Conservation (phyloP, 2,888 invertebrate genomes). For the Cerastis rubricosa region DNA sequence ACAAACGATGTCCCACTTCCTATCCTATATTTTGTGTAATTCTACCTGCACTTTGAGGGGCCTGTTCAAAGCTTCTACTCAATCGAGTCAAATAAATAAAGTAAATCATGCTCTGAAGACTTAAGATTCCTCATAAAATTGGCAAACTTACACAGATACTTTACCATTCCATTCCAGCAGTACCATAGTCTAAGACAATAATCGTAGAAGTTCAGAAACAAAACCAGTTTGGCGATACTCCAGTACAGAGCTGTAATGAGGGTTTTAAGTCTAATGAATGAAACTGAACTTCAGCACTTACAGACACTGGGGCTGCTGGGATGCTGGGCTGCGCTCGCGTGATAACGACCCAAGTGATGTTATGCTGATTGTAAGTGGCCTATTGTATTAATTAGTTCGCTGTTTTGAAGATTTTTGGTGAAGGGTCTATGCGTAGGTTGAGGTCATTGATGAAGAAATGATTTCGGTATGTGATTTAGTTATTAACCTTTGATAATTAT, state of each 20-base stretch:
- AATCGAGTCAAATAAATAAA: not conserved
- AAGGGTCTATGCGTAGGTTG: slow-evolving; percentile 19
- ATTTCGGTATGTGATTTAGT: not conserved
- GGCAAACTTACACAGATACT: not conserved
- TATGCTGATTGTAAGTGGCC: slow-evolving; percentile 64
- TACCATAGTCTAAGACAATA: slow-evolving; percentile 61
- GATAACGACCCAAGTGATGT: slow-evolving; percentile 66
- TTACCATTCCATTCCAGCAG: slow-evolving; percentile 43
- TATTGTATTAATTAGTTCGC: slow-evolving; percentile 66
- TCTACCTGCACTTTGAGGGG: not conserved
- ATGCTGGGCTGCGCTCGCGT: slow-evolving; percentile 63
- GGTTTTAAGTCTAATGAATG: slow-evolving; percentile 75
- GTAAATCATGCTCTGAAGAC: not conserved
- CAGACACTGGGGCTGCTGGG: slow-evolving; percentile 62
- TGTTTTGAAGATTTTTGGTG: slow-evolving; percentile 43
- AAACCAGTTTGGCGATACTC: slow-evolving; percentile 75
- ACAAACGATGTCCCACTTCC: not conserved
- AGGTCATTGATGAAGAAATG: not conserved
- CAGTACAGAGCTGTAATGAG: slow-evolving; percentile 73
- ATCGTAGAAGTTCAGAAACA: slow-evolving; percentile 71
- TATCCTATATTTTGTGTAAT: not conserved
- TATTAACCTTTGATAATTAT: not conserved
- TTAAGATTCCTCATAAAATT: not conserved
- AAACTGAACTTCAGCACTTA: slow-evolving; percentile 69
- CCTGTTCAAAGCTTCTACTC: not conserved